Conservation (phyloP, 1,140 invertebrate genomes). For the Epicauta chinensis region DNA sequence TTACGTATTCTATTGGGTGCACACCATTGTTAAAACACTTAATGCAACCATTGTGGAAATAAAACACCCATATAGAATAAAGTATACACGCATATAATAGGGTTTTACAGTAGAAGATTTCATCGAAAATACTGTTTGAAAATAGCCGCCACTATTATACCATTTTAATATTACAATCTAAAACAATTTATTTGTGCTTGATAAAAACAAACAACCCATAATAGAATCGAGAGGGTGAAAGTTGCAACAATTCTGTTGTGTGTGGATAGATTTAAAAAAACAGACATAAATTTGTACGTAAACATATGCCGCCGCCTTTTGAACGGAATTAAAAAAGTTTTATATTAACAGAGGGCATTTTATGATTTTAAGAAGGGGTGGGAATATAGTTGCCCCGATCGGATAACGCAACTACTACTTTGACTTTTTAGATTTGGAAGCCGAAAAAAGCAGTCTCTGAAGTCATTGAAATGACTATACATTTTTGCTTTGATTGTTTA, state of each 20-base stretch:
- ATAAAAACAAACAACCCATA: neutral
- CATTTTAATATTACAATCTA: neutral
- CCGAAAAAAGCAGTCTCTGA: too few relatives aligned
- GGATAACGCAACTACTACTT: too few relatives aligned
- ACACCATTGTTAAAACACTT: slow-evolving; percentile 19
- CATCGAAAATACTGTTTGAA: slow-evolving; percentile 16
- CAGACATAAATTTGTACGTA: slow-evolving; percentile 7
- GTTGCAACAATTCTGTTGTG: neutral
- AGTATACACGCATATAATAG: slow-evolving; percentile 11
- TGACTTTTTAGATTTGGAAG: too few relatives aligned
- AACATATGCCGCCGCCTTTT: slow-evolving; percentile 1
- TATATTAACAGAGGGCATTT: too few relatives aligned
- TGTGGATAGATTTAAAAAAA: neutral
- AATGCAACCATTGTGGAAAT: slow-evolving; percentile 18
- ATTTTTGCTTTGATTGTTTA: too few relatives aligned
- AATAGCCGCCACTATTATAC: slow-evolving; percentile 3
- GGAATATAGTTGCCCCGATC: too few relatives aligned
- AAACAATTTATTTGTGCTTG: neutral
- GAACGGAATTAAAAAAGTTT: too few relatives aligned
- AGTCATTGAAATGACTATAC: too few relatives aligned
- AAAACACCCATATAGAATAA: slow-evolving; percentile 8
- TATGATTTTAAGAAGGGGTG: too few relatives aligned
- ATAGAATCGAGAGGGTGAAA: neutral
- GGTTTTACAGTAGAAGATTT: slow-evolving; percentile 11
- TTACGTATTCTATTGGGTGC: slow-evolving; percentile 15